Base-by-base conservation (phyloP, 2,113 vertebrate genomes). In the Anas platyrhynchos region DNA sequence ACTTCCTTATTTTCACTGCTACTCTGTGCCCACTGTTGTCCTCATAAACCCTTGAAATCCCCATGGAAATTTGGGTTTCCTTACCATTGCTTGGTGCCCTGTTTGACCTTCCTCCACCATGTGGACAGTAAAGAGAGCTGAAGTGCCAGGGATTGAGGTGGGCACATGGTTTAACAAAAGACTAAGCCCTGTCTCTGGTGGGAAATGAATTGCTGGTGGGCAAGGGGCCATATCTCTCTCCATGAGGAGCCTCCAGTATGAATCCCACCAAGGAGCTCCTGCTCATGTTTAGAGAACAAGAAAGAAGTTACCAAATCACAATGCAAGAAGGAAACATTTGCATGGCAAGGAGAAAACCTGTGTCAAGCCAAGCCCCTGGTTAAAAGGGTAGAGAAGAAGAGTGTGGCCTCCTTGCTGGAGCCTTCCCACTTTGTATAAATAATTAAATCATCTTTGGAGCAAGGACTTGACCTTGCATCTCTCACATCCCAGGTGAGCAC, bases 391-490 rank as follows among this genome's bases (percentile, higher is more conserved):
- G 18, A 46, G 46, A 48, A 48, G 46, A 48, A 48, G 46, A 22
- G 46, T 11, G 20, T 48, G 46, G 46, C 46, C 18, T 22, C 58
- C 54, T 87, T 79, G 54, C 66, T 92, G 83, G 50, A 92, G 71
- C 54, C 82, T 26, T 68, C 94, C 43, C 34, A 92, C 54, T 96
- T 89, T 91, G 91, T 79, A 95, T 97, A 83, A 94, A 97, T 96
- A 94, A 95, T 94, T 95, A 82, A 97, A 58, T 75, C 26, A 79
- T 50, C 62, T 91, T 85, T 21, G 15, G 81, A 85, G 85, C 38
- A 71, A 91, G 56, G 72, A 90, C 75, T 88, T 93, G 93, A 96
- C 96, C 83, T 80, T 66, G 83, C 73, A 84, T 93, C 86, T 94
- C 66, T 82, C 14, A 0, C 31, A 55, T 94, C 89, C 89, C 89